These are phyloP conservation scores for Lophotis ruficrista DNA, from an alignment of 2,113 vertebrate genomes.

Conservation along the genomic window DNA sequence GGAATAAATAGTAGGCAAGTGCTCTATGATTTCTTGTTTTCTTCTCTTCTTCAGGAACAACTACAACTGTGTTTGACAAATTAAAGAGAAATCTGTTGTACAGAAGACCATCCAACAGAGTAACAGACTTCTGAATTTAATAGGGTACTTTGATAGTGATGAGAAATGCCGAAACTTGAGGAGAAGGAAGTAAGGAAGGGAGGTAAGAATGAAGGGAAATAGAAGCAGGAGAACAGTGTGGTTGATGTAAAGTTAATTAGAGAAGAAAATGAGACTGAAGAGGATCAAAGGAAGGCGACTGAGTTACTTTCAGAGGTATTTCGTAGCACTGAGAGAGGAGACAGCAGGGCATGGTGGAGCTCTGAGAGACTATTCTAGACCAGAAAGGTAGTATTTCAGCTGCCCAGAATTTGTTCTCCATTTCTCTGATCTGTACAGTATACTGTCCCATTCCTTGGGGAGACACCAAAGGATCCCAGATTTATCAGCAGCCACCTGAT, in stretches of 20 bases:
- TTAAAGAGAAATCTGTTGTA: background rate
- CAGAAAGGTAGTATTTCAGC: background rate
- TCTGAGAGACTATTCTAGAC: background rate
- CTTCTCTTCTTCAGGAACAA: background rate
- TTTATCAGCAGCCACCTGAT: conserved; percentile 8
- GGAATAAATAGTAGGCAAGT: conserved; percentile 1
- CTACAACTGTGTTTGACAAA: background rate
- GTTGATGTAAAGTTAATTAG: background rate
- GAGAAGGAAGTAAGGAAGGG: background rate
- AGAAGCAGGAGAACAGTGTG: background rate
- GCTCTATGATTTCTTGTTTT: conserved; percentile 4
- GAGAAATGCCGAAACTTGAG: background rate
- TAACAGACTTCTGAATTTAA: background rate
- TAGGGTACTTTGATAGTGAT: background rate
- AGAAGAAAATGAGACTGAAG: background rate
- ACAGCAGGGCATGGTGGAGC: background rate
- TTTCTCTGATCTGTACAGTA: background rate
- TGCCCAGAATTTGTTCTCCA: background rate
- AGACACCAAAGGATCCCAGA: background rate
- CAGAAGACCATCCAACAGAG: background rate
- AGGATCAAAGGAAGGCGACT: background rate
- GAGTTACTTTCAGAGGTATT: background rate
- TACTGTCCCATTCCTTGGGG: background rate
- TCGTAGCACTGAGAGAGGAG: background rate
- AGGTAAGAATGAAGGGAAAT: background rate